Base-by-base conservation (phyloP, 2,797 vertebrate species). In the Phoxinus dragarum region DNA sequence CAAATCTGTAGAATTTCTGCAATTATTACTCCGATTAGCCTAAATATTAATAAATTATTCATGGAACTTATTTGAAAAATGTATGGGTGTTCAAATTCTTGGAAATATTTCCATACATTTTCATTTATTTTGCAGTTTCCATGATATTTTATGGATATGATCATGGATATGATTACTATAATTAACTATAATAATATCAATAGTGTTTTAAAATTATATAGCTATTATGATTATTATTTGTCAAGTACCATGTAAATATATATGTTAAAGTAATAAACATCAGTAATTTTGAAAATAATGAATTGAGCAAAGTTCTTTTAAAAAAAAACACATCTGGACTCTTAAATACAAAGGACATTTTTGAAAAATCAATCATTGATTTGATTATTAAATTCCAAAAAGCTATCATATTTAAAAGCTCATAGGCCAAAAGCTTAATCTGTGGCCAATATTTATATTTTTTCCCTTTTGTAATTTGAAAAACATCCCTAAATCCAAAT, bases 381-480 rank as follows among this genome's bases (percentile, higher is more conserved):
- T 76, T 21, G 36, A 10, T 84, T 21, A 64, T 38, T 76, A 40
- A 0, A 84, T 81, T 56, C 56, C 52, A 31, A 68, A 74, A 52
- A 69, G 19, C 27, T 47, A 84, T 82, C 69, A 19, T 68, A 81
- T 82, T 83, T 86, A n/a, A 59, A 74, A 23, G 14, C 14, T 59
- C 69, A 72, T 69, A 88, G 34, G 19, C 5, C 64, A 71, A 61
- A 80, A 40, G 59, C 61, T 74, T 84, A 80, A 84, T 87, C 81
- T 59, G 76, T 73, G 44, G n/a, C 73, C 42, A 80, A 68, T 81
- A 76, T 83, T 83, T 74, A 61, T n/a, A 16, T 36, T 82, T 73
- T 42, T 73, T 42, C 79, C 54, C 47, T 49, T 75, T 54, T 74
- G 77, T 81, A 76, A 83, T 80, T 75, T 87, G 38, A 84, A 87